phyloP scores from a whole-genome alignment of 2,113 vertebrate species.

The Engraulis encrasicolus region DNA sequence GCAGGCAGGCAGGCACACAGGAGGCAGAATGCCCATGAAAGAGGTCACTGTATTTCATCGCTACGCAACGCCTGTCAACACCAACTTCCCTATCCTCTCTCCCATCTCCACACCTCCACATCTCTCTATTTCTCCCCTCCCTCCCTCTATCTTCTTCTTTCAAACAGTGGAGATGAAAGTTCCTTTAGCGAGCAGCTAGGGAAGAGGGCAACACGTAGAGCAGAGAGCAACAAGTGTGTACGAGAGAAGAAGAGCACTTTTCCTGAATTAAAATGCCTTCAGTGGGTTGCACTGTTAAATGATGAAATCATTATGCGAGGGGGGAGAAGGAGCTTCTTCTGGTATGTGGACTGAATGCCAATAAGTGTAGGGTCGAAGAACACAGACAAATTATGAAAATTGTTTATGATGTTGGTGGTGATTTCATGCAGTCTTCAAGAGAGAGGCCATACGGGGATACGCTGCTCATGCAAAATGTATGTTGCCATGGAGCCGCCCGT shows the following conservation, averaged over 20 bases:
- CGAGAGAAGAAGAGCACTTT: not conserved
- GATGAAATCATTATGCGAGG: not conserved
- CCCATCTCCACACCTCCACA: not conserved
- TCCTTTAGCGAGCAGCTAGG: not conserved
- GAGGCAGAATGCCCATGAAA: not conserved
- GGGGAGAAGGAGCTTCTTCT: not conserved
- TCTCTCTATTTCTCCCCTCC: not conserved
- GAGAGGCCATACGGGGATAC: not conserved
- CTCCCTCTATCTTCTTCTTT: not conserved
- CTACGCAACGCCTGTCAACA: not conserved
- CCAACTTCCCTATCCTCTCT: not conserved
- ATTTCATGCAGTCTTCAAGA: not conserved
- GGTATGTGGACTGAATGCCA: not conserved
- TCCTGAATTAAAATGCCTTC: not conserved
- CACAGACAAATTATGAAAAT: not conserved
- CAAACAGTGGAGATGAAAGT: not conserved
- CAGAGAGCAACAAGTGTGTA: not conserved
- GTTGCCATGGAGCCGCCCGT: not conserved
- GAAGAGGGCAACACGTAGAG: not conserved
- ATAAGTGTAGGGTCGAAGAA: not conserved
- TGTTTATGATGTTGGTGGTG: not conserved
- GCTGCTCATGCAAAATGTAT: not conserved
- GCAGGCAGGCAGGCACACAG: not conserved
- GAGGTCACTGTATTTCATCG: constrained; percentile 4
- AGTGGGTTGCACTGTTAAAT: not conserved